phyloP scores from a whole-genome alignment of 2,113 vertebrate species.

The Crotalus helleri region DNA sequence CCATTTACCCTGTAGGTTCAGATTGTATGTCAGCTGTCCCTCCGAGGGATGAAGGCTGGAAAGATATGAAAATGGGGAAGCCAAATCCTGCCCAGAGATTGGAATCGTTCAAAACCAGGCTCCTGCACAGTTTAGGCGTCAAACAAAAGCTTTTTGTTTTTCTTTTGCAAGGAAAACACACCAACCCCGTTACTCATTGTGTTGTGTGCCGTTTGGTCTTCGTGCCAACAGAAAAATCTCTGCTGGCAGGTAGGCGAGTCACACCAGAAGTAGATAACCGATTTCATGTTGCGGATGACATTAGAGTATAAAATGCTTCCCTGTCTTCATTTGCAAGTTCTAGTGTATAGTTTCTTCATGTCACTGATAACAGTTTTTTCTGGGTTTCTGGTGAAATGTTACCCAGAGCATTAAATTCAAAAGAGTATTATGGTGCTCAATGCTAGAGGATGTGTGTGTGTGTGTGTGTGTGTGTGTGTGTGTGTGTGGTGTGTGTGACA shows the following conservation, averaged over 20 bases:
- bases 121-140: constrained; percentile 2
- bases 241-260: constrained; percentile 45
- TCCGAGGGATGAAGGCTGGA: constrained; percentile 6
- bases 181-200: neutral
- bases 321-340: neutral
- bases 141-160: constrained; percentile 37
- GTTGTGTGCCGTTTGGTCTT: constrained; percentile 26
- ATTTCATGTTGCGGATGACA: constrained; percentile 14
- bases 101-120: neutral
- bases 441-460: neutral
- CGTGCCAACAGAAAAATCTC: constrained; percentile 23
- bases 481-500: neutral
- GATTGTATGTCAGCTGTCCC: constrained; percentile 26
- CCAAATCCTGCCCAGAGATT: neutral
- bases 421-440: neutral
- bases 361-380: neutral
- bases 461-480: neutral
- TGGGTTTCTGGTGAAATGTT: neutral
- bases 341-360: neutral
- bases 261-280: constrained; percentile 45
- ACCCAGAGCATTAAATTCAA: neutral
- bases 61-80: neutral
- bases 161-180: neutral
- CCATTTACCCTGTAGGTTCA: constrained; percentile 38
- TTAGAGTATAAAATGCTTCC: neutral